Evolutionary conservation across 2,797 vertebrate genomes (phyloP).

Genomic region (Amniataba percoides): DNA sequence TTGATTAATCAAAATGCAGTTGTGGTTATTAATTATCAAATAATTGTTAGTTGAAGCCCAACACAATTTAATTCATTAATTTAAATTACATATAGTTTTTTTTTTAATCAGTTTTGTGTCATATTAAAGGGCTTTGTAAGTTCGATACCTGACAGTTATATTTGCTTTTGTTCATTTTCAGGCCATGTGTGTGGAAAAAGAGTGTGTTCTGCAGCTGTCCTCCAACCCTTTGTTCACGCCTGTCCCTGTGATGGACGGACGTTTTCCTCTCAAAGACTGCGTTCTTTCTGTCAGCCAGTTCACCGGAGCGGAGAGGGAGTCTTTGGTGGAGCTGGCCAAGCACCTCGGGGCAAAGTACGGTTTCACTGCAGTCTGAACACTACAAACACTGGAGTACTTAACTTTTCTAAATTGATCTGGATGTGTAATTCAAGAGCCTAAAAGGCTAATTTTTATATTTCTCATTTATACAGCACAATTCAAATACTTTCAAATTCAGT

Average conservation of each 20-base stretch:
- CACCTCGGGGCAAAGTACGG: constrained; percentile 92
- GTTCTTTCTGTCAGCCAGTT: constrained; percentile 97
- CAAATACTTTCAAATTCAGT: neutral
- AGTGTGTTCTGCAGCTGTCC: constrained; percentile 86
- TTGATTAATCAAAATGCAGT: neutral
- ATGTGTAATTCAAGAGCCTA: neutral
- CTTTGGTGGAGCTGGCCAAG: constrained; percentile 91
- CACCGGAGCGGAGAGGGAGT: constrained; percentile 93
- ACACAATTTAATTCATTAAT: neutral
- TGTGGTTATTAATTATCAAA: neutral
- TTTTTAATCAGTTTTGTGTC: constrained; percentile 1
- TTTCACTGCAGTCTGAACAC: neutral
- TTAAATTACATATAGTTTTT: neutral
- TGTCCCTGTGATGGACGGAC: constrained; percentile 88
- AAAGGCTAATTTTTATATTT: neutral
- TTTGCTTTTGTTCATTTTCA: constrained; percentile 66
- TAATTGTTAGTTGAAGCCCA: neutral
- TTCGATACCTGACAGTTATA: neutral
- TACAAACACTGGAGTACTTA: neutral
- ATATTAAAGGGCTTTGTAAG: neutral
- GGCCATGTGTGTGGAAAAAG: constrained; percentile 92
- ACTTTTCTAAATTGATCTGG: neutral
- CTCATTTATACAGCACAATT: neutral
- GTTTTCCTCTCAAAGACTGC: constrained; percentile 88
- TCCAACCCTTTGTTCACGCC: constrained; percentile 94